Conservation (phyloP, 2,113 vertebrate genomes). For the Cygnus buccinator region DNA sequence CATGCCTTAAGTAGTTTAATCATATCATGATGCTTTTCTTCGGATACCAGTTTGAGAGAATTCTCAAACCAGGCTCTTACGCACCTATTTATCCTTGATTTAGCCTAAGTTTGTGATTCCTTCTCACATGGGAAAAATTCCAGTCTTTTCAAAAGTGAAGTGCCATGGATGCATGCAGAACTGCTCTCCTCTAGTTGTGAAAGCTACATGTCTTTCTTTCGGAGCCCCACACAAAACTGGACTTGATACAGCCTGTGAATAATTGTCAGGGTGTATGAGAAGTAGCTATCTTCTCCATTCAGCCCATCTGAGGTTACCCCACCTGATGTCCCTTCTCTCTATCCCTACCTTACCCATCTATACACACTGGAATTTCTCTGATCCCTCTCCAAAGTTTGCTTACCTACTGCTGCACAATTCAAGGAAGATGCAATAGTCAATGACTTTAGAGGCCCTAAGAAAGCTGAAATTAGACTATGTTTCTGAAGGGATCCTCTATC, state of each 20-base stretch:
- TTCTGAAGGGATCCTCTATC: neutral
- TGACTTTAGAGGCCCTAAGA: neutral
- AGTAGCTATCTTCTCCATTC: neutral
- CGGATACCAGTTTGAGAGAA: neutral
- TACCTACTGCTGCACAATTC: neutral
- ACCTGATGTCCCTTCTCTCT: neutral
- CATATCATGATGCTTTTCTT: neutral
- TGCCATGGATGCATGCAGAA: neutral
- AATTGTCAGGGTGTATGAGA: neutral
- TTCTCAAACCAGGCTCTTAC: neutral
- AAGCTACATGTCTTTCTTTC: neutral
- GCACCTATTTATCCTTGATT: constrained; percentile 21
- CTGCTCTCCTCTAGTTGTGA: neutral
- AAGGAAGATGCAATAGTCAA: neutral
- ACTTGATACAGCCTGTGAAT: neutral
- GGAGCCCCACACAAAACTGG: neutral
- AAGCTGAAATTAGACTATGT: neutral
- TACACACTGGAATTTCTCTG: neutral
- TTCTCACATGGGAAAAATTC: neutral
- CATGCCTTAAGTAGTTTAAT: neutral
- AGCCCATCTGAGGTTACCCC: neutral
- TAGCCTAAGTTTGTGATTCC: neutral
- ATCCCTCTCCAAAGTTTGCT: neutral
- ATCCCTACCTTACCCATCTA: neutral
- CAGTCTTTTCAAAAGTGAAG: neutral